Conservation (phyloP, 2,113 vertebrate species). For the Oreotrochilus melanogaster region DNA sequence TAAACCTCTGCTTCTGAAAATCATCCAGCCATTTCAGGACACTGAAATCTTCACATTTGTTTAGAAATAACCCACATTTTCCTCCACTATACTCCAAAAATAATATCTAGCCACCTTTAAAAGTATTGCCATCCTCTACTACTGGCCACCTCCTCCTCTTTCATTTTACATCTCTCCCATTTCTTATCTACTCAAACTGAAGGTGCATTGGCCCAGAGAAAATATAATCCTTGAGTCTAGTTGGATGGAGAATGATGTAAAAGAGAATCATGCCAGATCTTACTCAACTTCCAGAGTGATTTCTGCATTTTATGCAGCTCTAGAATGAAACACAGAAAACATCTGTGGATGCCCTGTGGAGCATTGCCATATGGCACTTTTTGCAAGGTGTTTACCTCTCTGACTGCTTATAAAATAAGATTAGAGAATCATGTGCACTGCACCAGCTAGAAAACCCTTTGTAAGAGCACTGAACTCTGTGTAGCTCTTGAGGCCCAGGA, state of each 20-base stretch:
- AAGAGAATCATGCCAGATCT: neutral
- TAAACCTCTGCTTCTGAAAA: neutral
- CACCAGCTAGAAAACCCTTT: neutral
- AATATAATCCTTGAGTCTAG: neutral
- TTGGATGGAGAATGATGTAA: neutral
- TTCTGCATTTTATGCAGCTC: neutral
- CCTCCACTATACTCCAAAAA: neutral
- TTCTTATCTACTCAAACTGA: neutral
- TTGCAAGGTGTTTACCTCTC: neutral
- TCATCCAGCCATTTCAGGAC: neutral
- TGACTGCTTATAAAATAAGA: neutral
- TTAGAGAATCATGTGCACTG: neutral
- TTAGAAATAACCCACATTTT: neutral
- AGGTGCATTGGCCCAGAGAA: neutral
- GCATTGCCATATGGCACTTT: neutral
- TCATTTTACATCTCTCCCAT: neutral
- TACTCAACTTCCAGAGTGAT: neutral
- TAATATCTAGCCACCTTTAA: neutral
- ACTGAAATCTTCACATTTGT: neutral
- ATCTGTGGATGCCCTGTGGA: neutral
- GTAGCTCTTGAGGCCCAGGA: neutral
- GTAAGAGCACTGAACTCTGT: neutral
- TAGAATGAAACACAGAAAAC: neutral
- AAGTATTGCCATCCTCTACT: neutral
- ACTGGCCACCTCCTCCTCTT: neutral